Evolutionary conservation across 2,113 vertebrate genomes (phyloP), one percentile per base, ranked within the genome.

Genomic region (Peromyscus leucopus): DNA sequence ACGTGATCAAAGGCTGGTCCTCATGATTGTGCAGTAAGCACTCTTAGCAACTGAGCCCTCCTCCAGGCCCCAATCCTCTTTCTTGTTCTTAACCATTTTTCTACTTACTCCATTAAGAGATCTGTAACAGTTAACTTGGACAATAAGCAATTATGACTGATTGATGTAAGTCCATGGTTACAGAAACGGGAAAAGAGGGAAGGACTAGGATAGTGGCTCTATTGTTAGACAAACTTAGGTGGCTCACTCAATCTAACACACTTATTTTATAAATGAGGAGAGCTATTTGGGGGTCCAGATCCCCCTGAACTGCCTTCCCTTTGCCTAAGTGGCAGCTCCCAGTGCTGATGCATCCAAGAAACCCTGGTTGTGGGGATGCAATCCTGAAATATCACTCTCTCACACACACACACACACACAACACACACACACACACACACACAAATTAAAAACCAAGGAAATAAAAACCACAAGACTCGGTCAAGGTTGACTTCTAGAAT

Each of bases 251-350:
- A 46, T 65, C 79, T 6, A 31, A 26, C 19, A 78, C 0, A 24
- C 36, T 86, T 72, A 92, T 82, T 96, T 69, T 80, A 88, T 15
- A 90, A 79, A 95, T 39, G 55, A 89, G 51, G 42, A 92, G 46
- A 87, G 36, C 33, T 93, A 17, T n/a, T 85, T 80, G 31, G 59
- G 42, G 31, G 19, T 75, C 57, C 12, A 90, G 65, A 89, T 71
- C 2, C 7, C 46, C 31, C 13, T 15, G 21, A 21, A 48, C 51
- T 59, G 79, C n/a, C 22, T 89, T 90, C 71, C 69, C 15, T 84
- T 28, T 33, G 80, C 51, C 71, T 36, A 28, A 46, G 2, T 6
- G 33, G 92, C 72, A 74, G 69, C 71, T 88, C 46, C 76, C 4
- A 17, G 65, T 16, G 65, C 51, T 65, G 31, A 67, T 22, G 71